Conservation (phyloP, 2,113 vertebrate genomes). For the Tetrao urogallus region DNA sequence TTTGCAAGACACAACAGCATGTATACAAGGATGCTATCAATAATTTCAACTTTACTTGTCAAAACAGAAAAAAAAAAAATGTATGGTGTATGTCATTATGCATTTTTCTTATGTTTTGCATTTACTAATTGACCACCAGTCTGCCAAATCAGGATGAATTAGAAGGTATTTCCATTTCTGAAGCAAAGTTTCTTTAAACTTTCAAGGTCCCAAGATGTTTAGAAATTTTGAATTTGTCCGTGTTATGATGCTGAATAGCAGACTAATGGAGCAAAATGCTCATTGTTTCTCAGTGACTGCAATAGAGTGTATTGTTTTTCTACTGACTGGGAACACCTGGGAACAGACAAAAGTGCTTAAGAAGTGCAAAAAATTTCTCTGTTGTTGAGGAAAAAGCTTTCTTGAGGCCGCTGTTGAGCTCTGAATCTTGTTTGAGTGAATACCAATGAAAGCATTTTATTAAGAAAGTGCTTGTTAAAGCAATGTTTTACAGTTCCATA, state of each 20-base stretch:
- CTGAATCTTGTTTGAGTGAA: not conserved
- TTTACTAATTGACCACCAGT: not conserved
- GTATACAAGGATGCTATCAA: conserved; percentile 37
- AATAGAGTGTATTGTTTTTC: not conserved
- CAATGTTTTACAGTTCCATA: not conserved
- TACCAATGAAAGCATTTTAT: not conserved
- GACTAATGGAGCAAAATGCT: not conserved
- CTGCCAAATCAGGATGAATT: not conserved
- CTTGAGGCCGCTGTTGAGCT: not conserved
- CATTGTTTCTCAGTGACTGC: not conserved
- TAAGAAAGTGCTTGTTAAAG: not conserved
- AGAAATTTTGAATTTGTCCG: not conserved
- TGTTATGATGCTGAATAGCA: not conserved
- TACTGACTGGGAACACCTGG: conserved; percentile 15
- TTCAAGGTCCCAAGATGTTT: not conserved
- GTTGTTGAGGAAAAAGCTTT: not conserved
- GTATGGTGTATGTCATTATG: not conserved
- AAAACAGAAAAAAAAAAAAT: not conserved
- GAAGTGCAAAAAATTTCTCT: not conserved
- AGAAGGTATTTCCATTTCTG: conserved; percentile 25
- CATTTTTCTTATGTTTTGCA: not conserved
- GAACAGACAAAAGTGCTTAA: not conserved
- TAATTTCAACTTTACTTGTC: conserved; percentile 48
- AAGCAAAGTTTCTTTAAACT: conserved; percentile 25
- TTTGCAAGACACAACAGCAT: not conserved